Evolutionary conservation across 2,797 vertebrate genomes (phyloP).

Genomic region (Parotocinclus haroldoi): DNA sequence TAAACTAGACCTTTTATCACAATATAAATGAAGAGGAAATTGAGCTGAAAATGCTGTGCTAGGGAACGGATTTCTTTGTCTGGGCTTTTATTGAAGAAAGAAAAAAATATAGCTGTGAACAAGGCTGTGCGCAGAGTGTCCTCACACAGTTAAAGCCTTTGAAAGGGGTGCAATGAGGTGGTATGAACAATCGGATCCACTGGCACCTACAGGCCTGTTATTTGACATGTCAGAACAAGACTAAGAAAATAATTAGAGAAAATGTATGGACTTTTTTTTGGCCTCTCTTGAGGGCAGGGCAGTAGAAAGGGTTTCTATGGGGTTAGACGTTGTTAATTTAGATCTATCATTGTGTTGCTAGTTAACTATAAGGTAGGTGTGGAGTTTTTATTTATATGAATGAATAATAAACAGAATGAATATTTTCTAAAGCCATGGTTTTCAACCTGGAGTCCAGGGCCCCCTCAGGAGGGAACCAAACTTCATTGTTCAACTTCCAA

Average conservation of each 20-base stretch:
- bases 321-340: no score
- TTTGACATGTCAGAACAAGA: constrained; percentile 5
- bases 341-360: no score
- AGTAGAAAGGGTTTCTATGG: no score
- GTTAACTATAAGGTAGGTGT: no score
- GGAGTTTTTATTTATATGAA: no score
- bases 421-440: no score
- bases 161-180: constrained; percentile 20
- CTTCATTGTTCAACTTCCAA: no score
- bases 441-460: no score
- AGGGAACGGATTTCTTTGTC: not conserved
- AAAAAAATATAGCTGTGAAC: not conserved
- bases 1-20: constrained; percentile 13
- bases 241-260: not conserved
- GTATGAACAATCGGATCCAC: constrained; percentile 11
- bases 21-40: constrained; percentile 10
- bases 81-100: not conserved
- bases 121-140: not conserved
- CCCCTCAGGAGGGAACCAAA: no score
- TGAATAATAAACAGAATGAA: no score
- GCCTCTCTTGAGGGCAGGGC: not conserved
- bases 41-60: not conserved
- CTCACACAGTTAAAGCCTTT: constrained; percentile 20
- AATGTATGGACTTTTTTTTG: constrained; percentile 19
- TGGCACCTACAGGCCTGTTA: constrained; percentile 5